phyloP scores from a whole-genome alignment of 2,797 vertebrate species.

The Gymnodraco acuticeps region DNA sequence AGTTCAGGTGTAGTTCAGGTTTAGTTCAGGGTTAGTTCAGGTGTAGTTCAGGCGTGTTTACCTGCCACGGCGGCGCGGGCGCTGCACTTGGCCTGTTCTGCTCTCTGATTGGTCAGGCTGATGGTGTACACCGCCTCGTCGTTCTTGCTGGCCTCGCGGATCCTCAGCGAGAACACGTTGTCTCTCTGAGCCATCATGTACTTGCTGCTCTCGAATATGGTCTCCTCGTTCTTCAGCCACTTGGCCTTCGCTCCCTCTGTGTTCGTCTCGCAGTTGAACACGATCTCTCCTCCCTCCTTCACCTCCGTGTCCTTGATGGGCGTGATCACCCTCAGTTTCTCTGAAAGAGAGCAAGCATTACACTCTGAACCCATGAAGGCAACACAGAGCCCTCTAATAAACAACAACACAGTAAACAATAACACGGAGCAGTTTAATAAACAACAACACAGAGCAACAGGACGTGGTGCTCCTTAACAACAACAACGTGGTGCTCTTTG shows the following conservation, averaged over 20 bases:
- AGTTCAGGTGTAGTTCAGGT: too few relatives aligned
- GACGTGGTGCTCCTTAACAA: too few relatives aligned
- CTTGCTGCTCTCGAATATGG: constrained; percentile 96
- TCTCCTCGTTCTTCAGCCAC: constrained; percentile 95
- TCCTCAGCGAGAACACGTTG: constrained; percentile 94
- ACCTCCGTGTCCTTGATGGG: constrained; percentile 92
- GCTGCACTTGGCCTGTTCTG: constrained; percentile 90
- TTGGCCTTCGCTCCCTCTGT: constrained; percentile 96
- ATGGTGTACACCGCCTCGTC: constrained; percentile 91
- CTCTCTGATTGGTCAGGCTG: constrained; percentile 91
- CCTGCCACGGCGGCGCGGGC: constrained; percentile 90
- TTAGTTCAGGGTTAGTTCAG: too few relatives aligned
- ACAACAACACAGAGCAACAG: too few relatives aligned
- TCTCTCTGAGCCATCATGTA: constrained; percentile 94
- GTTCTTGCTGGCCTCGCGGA: constrained; percentile 88
- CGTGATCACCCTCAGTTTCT: constrained; percentile 95
- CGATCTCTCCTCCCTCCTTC: constrained; percentile 92
- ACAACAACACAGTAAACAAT: too few relatives aligned
- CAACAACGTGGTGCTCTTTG: too few relatives aligned
- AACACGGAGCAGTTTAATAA: too few relatives aligned
- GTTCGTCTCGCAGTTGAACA: constrained; percentile 98
- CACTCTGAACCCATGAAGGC: too few relatives aligned
- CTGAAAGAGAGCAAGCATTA: constrained; percentile 68
- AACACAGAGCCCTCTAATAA: too few relatives aligned
- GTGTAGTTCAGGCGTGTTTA: constrained; percentile 60